Conservation (phyloP, 64 coral and sea anemone species). For the Dendrophyllia cribrosa region DNA sequence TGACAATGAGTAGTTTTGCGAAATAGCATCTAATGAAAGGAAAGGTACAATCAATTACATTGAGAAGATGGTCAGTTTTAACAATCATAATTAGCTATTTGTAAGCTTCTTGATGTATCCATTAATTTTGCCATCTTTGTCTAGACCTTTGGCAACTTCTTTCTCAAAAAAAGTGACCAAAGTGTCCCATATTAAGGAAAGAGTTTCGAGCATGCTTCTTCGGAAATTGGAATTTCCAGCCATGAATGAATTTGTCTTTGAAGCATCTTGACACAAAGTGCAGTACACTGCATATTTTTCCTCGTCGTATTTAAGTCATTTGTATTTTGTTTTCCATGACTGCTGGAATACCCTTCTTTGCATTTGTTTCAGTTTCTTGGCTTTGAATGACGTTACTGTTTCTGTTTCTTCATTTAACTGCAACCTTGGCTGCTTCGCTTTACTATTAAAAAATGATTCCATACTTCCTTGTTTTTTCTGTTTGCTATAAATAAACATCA, state of each 20-base stretch:
- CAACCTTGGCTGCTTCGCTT: conserved; percentile 1
- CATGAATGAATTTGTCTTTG: conserved; percentile 50
- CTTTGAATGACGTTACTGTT: neutral
- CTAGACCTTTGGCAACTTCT: too few species aligned
- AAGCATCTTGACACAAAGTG: conserved; percentile 28
- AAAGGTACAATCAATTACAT: too few species aligned
- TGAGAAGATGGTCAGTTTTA: too few species aligned
- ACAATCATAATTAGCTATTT: too few species aligned
- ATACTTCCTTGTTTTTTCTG: neutral
- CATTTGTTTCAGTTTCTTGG: conserved; percentile 31
- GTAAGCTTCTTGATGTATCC: too few species aligned
- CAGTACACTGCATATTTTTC: conserved; percentile 52
- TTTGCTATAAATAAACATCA: neutral
- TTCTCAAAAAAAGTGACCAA: too few species aligned
- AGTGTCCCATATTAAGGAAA: too few species aligned
- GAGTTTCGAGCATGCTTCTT: conserved; percentile 42
- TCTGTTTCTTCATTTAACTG: neutral
- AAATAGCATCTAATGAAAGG: too few species aligned
- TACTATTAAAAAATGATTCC: neutral
- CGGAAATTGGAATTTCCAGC: conserved; percentile 48
- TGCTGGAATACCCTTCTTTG: conserved; percentile 63
- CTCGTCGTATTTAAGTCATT: conserved; percentile 60
- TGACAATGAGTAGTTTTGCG: neutral
- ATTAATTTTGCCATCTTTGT: too few species aligned
- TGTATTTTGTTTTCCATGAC: conserved; percentile 60